Percentiles rank a stretch among this genome's conserved stretches.
Conservation (phyloP, 2,888 invertebrate species). For the Branchellion lobata region DNA sequence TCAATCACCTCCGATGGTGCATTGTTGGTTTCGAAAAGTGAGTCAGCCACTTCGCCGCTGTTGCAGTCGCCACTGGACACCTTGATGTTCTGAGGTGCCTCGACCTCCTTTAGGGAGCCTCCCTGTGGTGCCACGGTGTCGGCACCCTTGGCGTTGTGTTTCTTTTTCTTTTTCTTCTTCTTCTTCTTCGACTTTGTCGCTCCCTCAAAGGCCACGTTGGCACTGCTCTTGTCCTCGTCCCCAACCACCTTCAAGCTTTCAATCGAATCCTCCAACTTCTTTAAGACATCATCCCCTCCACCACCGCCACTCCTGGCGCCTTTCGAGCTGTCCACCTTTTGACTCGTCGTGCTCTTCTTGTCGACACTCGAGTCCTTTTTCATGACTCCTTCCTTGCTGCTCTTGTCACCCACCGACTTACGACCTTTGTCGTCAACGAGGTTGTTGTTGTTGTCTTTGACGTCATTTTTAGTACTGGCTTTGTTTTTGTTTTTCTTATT, state of each 20-base stretch:
- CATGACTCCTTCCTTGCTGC: no score
- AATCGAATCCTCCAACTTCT: no score
- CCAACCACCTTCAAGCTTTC: no score
- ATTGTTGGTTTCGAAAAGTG: neutral
- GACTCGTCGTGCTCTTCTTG: no score
- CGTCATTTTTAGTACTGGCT: neutral
- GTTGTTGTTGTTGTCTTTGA: neutral
- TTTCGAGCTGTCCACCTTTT: neutral
- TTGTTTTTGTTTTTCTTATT: conserved; percentile 8
- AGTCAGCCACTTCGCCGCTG: neutral
- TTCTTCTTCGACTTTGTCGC: neutral
- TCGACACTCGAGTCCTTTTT: no score
- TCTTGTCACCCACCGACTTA: no score
- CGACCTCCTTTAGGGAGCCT: neutral
- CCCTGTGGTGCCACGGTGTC: no score
- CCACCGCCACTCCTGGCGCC: neutral
- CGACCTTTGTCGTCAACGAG: neutral
- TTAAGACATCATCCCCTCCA: neutral
- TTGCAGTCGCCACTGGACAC: neutral
- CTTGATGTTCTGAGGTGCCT: neutral
- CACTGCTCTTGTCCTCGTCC: neutral
- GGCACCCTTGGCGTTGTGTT: neutral
- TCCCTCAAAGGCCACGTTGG: neutral
- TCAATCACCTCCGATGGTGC: neutral
- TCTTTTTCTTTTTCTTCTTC: conserved; percentile 16